phyloP scores from a whole-genome alignment of 2,888 invertebrate genomes.

The Synergus japonicus region DNA sequence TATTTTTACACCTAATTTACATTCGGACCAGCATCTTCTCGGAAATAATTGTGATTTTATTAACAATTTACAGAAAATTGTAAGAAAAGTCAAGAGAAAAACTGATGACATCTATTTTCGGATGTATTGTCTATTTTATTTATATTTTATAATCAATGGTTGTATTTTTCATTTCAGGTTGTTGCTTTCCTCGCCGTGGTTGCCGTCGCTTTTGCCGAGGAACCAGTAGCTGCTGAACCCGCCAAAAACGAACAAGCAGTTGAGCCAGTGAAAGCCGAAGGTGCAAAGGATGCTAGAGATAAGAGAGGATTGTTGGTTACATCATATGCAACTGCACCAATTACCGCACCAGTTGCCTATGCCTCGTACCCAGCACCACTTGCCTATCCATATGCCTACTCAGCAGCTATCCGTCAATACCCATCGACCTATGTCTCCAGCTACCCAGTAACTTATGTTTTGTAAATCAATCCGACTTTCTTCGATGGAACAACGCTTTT shows the following conservation, averaged over 20 bases:
- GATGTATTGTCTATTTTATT: neutral
- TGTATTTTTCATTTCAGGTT: slow-evolving; percentile 56
- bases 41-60: no score
- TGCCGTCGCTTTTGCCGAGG: slow-evolving; percentile 62
- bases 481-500: neutral
- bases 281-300: slow-evolving; percentile 57
- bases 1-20: no score
- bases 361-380: slow-evolving; percentile 62
- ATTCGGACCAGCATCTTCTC: no score
- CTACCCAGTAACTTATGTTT: neutral
- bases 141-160: no score
- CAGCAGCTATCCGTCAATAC: slow-evolving; percentile 48
- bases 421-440: slow-evolving; percentile 34
- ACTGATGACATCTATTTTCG: no score
- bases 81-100: no score
- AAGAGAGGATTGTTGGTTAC: slow-evolving; percentile 65
- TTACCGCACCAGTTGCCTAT: slow-evolving; percentile 56
- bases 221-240: slow-evolving; percentile 44
- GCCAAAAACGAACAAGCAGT: slow-evolving; percentile 50
- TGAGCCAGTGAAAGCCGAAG: slow-evolving; percentile 49
- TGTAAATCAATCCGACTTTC: slow-evolving; percentile 8
- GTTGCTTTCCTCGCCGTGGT: slow-evolving; percentile 66
- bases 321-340: slow-evolving; percentile 40
- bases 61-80: no score
- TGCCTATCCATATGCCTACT: slow-evolving; percentile 64